These are phyloP conservation scores for Drosophila melanogaster DNA, from an alignment of 1,140 invertebrate genomes.

Conservation along the genomic window DNA sequence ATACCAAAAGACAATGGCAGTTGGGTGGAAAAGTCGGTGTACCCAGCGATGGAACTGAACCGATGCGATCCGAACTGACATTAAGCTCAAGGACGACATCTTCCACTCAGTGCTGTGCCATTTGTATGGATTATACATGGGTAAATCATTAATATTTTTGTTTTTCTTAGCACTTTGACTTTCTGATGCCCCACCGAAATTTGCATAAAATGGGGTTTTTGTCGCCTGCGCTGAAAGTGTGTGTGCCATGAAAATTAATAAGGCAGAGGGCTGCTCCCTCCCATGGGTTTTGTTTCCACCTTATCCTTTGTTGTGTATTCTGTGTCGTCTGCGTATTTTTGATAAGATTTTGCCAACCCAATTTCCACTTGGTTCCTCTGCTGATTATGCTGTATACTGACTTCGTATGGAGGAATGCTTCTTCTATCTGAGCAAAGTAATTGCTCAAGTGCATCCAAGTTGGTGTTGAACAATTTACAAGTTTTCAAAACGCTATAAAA, in stretches of 20 bases:
- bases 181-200: constrained; percentile 52
- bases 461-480: background rate
- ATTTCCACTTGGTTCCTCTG: background rate
- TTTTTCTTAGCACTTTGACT: constrained; percentile 71
- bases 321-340: constrained; percentile 33
- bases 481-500: background rate
- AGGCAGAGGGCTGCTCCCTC: constrained; percentile 15
- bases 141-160: constrained; percentile 78
- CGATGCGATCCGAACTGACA: constrained; percentile 30
- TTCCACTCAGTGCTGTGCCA: constrained; percentile 38
- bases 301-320: constrained; percentile 27
- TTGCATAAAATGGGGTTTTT: constrained; percentile 72
- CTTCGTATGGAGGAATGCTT: constrained; percentile 15
- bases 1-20: constrained; percentile 43
- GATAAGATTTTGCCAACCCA: constrained; percentile 39
- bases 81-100: constrained; percentile 44
- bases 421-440: background rate
- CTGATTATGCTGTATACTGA: constrained; percentile 17
- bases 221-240: constrained; percentile 13
- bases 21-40: constrained; percentile 43
- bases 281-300: background rate
- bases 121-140: constrained; percentile 79
- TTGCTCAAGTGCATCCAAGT: constrained; percentile 5
- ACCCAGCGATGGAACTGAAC: constrained; percentile 40
- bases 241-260: constrained; percentile 65